phyloP scores from a whole-genome alignment of 2,888 invertebrate genomes.

The Agriopis aurantiaria region DNA sequence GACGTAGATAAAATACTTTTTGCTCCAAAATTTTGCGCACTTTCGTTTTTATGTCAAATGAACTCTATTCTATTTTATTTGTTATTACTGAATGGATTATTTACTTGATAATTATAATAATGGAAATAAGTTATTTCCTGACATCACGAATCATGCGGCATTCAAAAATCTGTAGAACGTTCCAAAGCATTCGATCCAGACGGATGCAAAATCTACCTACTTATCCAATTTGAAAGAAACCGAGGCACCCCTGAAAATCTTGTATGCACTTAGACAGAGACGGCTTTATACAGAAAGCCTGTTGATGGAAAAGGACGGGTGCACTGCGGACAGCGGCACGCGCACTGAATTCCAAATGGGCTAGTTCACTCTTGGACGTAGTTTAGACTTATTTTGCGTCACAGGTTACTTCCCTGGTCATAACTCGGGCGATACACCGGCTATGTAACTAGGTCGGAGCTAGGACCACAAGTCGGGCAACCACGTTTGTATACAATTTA shows the following conservation, averaged over 20 bases:
- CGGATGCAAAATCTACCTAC: conserved; percentile 68
- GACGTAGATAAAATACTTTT: neutral
- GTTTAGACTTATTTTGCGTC: conserved; percentile 58
- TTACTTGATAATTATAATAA: neutral
- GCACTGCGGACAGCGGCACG: conserved; percentile 79
- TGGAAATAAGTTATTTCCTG: neutral
- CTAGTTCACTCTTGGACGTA: conserved; percentile 51
- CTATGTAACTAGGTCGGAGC: conserved; percentile 19
- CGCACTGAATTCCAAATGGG: conserved; percentile 77
- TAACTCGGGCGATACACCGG: conserved; percentile 36
- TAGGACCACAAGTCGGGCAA: neutral
- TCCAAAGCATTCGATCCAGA: conserved; percentile 42
- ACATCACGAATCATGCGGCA: neutral
- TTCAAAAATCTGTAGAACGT: conserved; percentile 16
- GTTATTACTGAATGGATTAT: neutral
- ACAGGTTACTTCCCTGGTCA: conserved; percentile 53
- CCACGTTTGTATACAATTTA: neutral
- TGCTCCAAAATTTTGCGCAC: neutral
- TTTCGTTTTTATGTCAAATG: neutral
- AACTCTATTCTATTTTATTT: neutral
- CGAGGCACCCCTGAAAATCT: conserved; percentile 71
- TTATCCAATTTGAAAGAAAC: conserved; percentile 66
- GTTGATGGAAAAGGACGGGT: conserved; percentile 55
- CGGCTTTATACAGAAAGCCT: conserved; percentile 41
- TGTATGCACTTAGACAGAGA: conserved; percentile 70